A percentile compares a stretch with the other conserved stretches of the same genome.
Conservation (phyloP, 2,888 invertebrate species). For the Heliconius ismenius region DNA sequence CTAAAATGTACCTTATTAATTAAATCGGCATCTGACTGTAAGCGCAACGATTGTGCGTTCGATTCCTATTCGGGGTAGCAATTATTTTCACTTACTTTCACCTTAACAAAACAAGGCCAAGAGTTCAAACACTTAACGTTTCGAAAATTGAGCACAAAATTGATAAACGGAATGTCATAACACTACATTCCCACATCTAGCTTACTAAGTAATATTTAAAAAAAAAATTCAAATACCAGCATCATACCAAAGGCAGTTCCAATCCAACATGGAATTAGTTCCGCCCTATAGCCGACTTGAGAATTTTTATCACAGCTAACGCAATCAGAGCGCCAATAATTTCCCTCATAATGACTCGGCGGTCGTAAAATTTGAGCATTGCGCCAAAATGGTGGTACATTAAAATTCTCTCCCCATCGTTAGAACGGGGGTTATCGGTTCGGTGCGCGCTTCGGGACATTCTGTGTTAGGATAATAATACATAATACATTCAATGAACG, state of each 20-base stretch:
- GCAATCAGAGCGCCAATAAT: constrained; percentile 82
- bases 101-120: no score
- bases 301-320: constrained; percentile 81
- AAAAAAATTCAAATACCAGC: constrained; percentile 44
- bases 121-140: no score
- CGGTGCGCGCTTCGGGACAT: constrained; percentile 69
- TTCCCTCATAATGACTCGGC: constrained; percentile 80
- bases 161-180: no score
- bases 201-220: no score
- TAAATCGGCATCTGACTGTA: no score
- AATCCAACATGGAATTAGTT: constrained; percentile 78
- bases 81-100: no score
- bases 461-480: constrained; percentile 35
- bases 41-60: no score
- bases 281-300: constrained; percentile 80
- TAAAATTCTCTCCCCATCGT: constrained; percentile 82
- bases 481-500: constrained; percentile 21
- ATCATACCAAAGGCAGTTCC: constrained; percentile 61
- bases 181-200: no score
- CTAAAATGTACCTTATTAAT: no score
- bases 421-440: constrained; percentile 79
- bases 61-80: no score
- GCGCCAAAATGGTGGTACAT: constrained; percentile 82
- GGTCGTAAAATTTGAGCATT: constrained; percentile 82
- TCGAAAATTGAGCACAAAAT: no score